Evolutionary conservation across 2,113 vertebrate species (phyloP), one percentile per base, ranked within the genome.

Genomic region (Ceuthmochares aereus): DNA sequence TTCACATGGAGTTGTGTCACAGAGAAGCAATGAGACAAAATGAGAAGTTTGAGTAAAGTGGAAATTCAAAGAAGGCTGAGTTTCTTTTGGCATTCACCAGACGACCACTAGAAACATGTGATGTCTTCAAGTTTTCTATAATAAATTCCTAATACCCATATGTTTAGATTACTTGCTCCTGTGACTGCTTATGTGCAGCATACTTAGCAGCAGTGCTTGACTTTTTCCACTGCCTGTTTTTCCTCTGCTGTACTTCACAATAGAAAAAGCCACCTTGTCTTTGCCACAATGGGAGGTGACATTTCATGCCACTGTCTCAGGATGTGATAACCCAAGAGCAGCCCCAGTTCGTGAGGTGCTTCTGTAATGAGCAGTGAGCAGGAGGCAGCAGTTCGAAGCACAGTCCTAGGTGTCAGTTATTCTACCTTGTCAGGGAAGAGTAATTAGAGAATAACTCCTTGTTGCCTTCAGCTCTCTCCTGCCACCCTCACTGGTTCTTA

Each of bases 381-480:
- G 43, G 51, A 76, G 42, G 64, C 64, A 40, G 16, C 2, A 66
- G 69, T 66, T 3, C 40, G 80, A 90, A 87, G 59, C 34, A 67
- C 29, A 68, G 36, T 15, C 60, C 54, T 47, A 25, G 0, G 1
- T 73, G n/a, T 34, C 87, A 84, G 62, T 84, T 79, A 90, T 16
- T 82, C 54, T 34, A 30, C 51, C 34, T 89, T 36, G 37, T 19
- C 52, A 77, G 64, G 37, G 74, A 93, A 81, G 32, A 82, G 25
- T 26, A 69, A 95, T 94, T 91, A 84, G 42, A 72, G n/a, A 85
- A 9, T 73, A 93, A 84, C 29, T 94, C 87, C 30, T 66, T 63
- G 37, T 59, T 87, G 87, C 58, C 73, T 88, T 91, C 70, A 74
- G 1, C 27, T 77, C 37, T 70, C 56, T 90, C 66, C 27, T 75